A percentile compares a stretch with the other conserved stretches of the same genome.
Evolutionary conservation across 2,113 vertebrate species (phyloP).

Genomic region (Entomyzon cyanotis): DNA sequence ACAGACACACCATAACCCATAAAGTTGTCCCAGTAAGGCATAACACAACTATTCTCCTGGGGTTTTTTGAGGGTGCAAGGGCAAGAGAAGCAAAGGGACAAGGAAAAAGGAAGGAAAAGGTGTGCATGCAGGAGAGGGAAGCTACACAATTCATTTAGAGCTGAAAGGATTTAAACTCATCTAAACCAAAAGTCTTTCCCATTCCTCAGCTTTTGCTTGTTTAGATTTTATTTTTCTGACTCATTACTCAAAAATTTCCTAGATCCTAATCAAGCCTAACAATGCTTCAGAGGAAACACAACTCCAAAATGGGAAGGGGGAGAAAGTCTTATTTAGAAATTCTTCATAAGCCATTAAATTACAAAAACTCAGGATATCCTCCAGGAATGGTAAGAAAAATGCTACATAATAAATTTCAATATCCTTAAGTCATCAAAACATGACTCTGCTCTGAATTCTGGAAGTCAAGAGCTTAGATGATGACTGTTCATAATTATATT

Average conservation of each 20-base stretch:
- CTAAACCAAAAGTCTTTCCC: background rate
- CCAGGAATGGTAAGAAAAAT: background rate
- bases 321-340: background rate
- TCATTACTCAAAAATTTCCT: background rate
- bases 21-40: background rate
- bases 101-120: background rate
- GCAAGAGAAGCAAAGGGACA: background rate
- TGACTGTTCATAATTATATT: background rate
- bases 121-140: background rate
- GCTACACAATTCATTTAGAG: background rate
- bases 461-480: background rate
- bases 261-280: constrained; percentile 39
- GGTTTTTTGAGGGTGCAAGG: background rate
- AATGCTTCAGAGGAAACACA: constrained; percentile 4
- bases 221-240: constrained; percentile 11
- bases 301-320: background rate
- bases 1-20: background rate
- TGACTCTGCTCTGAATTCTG: background rate
- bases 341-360: background rate
- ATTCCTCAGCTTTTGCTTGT: background rate
- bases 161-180: background rate
- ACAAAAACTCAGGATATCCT: constrained; percentile 2
- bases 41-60: background rate
- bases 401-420: background rate
- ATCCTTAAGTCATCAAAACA: background rate